Percentiles rank a stretch among this genome's conserved stretches.
Evolutionary conservation across 2,888 invertebrate genomes (phyloP).

Genomic region (Plusia festucae): DNA sequence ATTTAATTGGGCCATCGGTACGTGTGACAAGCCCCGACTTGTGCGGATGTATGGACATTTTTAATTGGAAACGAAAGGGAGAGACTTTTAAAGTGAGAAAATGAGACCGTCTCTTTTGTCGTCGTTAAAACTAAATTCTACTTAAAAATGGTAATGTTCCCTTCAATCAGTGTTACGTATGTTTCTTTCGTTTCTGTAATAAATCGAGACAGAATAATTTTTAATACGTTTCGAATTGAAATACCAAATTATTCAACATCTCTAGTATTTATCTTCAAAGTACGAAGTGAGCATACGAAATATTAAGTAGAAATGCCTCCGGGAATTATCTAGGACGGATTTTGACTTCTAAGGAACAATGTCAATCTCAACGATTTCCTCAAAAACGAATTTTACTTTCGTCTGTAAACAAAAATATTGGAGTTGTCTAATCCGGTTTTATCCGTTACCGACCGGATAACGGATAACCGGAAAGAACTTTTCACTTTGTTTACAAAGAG

Average conservation of each 20-base stretch:
- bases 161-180: no score
- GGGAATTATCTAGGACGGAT: conserved; percentile 2
- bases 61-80: conserved; percentile 54
- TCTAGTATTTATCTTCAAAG: conserved; percentile 11
- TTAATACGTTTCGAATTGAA: neutral
- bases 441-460: conserved; percentile 51
- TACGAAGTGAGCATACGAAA: conserved; percentile 5
- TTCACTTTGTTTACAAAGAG: conserved; percentile 39
- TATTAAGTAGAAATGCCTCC: neutral
- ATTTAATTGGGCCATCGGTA: conserved; percentile 83
- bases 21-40: conserved; percentile 68
- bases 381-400: conserved; percentile 36
- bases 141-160: no score
- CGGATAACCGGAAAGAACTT: conserved; percentile 39
- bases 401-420: conserved; percentile 56
- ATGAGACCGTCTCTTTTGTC: neutral
- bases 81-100: conserved; percentile 13
- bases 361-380: conserved; percentile 40
- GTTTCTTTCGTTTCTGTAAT: neutral
- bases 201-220: neutral
- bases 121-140: neutral
- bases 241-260: conserved; percentile 11
- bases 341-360: conserved; percentile 10
- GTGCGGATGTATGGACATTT: conserved; percentile 53
- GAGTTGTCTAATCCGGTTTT: conserved; percentile 51